Evolutionary conservation across 1,140 invertebrate genomes (phyloP).

Genomic region (Cherax quadricarinatus): DNA sequence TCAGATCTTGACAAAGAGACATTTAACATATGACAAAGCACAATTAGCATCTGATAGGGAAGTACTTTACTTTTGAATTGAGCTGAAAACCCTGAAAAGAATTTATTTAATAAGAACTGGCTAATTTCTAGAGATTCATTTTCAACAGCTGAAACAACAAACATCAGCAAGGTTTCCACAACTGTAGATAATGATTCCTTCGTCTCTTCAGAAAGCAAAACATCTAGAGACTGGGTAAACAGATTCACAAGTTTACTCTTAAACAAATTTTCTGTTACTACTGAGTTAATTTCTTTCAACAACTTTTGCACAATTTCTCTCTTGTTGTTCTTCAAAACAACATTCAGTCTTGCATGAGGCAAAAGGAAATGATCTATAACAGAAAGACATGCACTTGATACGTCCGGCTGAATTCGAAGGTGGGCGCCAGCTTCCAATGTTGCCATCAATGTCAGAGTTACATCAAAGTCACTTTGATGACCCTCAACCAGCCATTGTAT

Average conservation of each 20-base stretch:
- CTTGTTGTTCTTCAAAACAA: background rate
- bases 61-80: background rate
- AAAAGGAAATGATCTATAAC: slow-evolving; percentile 35
- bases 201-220: slow-evolving; percentile 27
- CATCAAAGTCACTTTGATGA: slow-evolving; percentile 25
- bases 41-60: slow-evolving; percentile 34
- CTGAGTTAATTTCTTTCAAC: slow-evolving; percentile 3
- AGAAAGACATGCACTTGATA: background rate
- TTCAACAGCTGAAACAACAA: slow-evolving; percentile 32
- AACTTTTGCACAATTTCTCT: slow-evolving; percentile 35
- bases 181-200: slow-evolving; percentile 11
- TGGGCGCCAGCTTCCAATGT: background rate
- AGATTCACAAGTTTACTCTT: slow-evolving; percentile 1
- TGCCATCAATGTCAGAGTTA: background rate
- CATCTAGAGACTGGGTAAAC: background rate
- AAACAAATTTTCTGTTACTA: slow-evolving; percentile 24
- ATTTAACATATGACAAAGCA: slow-evolving; percentile 32
- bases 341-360: slow-evolving; percentile 6
- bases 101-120: background rate
- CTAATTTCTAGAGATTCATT: slow-evolving; percentile 34
- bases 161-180: background rate
- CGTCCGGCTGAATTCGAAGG: slow-evolving; percentile 13
- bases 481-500: slow-evolving; percentile 40
- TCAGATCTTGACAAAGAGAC: background rate
- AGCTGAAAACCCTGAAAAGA: slow-evolving; percentile 2